Base-by-base conservation (phyloP, 2,888 invertebrate genomes). In the Caenorhabditis becei region DNA sequence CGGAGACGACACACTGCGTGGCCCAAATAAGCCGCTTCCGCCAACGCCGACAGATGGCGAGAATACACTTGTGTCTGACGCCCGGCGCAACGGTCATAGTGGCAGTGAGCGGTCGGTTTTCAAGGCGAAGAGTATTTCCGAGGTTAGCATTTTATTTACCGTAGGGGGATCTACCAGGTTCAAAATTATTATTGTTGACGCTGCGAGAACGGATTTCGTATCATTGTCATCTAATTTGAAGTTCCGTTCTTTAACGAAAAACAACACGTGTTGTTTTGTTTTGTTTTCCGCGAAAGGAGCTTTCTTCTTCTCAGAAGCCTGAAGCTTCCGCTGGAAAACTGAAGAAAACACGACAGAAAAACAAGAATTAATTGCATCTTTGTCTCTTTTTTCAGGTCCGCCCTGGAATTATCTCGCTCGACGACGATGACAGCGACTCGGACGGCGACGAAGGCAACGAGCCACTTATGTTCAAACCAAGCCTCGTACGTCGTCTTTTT, bases 1-100 rank as follows among this genome's bases (percentile, higher is more conserved):
- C 74, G 83, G 83, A 61, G 77, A 80, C 51, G 87, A 83, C 23
- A 91, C 89, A 2, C 80, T 90, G 28, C 82, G 89, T 0, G 90
- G 89, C 14, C 96, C 96, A 80, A 96, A 96, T 91, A 94, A 96
- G 87, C 97, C 97, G 66, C 93, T 97, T 90, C 97, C 97, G 72
- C 97, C 97, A 63, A 97, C 97, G 66, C 97, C 97, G 49, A 96
- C 96, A 92, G 96, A 97, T 69, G 84, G 83, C 56, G 85, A 88
- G n/a, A 77, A 77, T 59, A 81, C 80, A 51, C 70, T 80, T 47
- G 58, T 80, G 66, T 77, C 80, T 28, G 81, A 81, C 32, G 51
- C 20, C 18, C 49, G 82, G 16, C 87, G 88, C 32, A 78, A 77
- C 72, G 80, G 80, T 16, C 80, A 78, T 58, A 84, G 83, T 37